Base-by-base conservation (phyloP, 2,113 vertebrate species). In the human region DNA sequence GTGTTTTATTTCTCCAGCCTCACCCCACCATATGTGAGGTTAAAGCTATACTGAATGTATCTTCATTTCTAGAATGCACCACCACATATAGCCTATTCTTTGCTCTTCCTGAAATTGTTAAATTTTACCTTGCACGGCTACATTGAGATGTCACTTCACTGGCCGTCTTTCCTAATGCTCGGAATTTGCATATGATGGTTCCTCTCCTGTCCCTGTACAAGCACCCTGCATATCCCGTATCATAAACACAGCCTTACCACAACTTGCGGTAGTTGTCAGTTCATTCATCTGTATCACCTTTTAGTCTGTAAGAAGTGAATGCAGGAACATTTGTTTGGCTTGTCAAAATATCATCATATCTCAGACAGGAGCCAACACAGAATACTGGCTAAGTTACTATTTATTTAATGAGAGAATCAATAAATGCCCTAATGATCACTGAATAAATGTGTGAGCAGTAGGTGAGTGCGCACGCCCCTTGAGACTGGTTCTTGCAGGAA, bases 121-220 rank as follows among this genome's bases (percentile, higher is more conserved):
- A 10, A 3, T 43, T 22, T 55, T 23, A 32, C 45, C 9, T 48
- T 48, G 80, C 17, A 61, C 40, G 12, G 0, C 3, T 13, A 22
- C 27, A 10, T 8, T 9, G 35, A 40, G 27, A 2, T 3, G 38
- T 57, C n/a, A 2, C 59, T 82, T 88, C n/a, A 30, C 57, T 68
- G 10, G 8, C 38, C 16, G 43, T 11, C 61, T 38, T 27, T 52
- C 17, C 43, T 27, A 13, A 8, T 6, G 50, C 18, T 13, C n/a
- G 5, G n/a, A 38, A 38, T 38, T 50, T 38, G 6, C 6, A 23
- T 50, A 40, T n/a, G 9, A 13, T 0, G 0, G 2, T 32, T 55
- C n/a, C 22, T 16, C 6, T 32, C 16, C 2, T 14, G 22, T 32
- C 68, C 40, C 6, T 14, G 0, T 17, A 0, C 6, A 6, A 6